Evolutionary conservation across 2,113 vertebrate species (phyloP), one percentile per base, ranked within the genome.

Genomic region (Monarcha castaneiventris): DNA sequence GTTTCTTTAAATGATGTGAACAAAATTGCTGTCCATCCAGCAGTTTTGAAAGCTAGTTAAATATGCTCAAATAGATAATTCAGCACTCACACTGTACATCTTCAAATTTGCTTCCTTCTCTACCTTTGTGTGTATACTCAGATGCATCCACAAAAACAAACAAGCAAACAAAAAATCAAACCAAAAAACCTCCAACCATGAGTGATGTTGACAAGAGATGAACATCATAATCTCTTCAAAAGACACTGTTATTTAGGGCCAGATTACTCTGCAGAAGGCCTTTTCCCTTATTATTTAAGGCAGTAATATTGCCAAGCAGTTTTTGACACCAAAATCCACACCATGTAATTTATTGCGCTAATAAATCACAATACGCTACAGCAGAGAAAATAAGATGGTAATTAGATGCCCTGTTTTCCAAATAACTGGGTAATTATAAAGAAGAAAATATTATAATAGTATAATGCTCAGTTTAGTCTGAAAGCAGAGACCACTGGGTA

Each of bases 151-250:
- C 10, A 1, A 16, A 77, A 58, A 73, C 29, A 20, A 33, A 12
- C 7, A 35, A 48, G 26, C 17, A 41, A 72, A 41, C 6, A 27
- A 35, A n/a, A 44, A 26, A 9, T 1, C 22, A 78, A 32, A 37
- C 1, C 1, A 22, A 56, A 26, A 30, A 9, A 4, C 5, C 2
- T 27, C 58, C 41, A n/a, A 7, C 4, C 22, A 32, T 8, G 9
- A 77, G 4, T 52, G 35, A 59, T 7, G 11, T 5, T 39, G 43
- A 49, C 25, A 88, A 51, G n/a, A 87, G 35, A 63, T 29, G 35
- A 89, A 63, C 7, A 62, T 33, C 18, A 83, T 25, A 17, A 37
- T 29, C 30, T 76, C 25, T 11, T 73, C 6, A 63, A 56, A 86
- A 77, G 11, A 15, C 26, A 64, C 6, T 44, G 13, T 26, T 32